Conservation (phyloP, 2,113 vertebrate species). For the Hystrix cristata region DNA sequence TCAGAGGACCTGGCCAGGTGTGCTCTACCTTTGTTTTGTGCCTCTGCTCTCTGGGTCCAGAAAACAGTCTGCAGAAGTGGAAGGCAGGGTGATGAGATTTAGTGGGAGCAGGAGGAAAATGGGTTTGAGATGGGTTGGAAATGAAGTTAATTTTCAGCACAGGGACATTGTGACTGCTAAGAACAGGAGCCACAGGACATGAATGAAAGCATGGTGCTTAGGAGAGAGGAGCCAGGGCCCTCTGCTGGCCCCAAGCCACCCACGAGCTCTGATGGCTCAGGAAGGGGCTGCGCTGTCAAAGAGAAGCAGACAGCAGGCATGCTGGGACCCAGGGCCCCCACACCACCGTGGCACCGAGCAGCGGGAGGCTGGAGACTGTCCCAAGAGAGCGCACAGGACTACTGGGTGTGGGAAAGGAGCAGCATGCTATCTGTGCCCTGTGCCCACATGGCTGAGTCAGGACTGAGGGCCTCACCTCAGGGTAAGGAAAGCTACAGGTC, state of each 20-base stretch:
- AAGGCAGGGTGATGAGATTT: neutral
- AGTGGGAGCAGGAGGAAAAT: neutral
- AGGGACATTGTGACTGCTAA: neutral
- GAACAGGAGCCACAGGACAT: fast-evolving
- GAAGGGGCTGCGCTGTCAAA: neutral
- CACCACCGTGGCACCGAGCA: no score
- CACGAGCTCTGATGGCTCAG: fast-evolving
- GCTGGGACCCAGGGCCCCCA: neutral
- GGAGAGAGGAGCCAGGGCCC: neutral
- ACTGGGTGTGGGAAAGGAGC: neutral
- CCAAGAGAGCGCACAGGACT: neutral
- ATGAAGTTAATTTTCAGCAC: neutral
- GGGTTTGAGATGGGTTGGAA: neutral
- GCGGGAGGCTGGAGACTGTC: no score
- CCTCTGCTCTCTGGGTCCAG: neutral
- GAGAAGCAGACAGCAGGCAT: fast-evolving
- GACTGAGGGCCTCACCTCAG: neutral
- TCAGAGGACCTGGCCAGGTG: neutral
- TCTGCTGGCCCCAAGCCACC: neutral
- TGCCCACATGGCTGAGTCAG: neutral
- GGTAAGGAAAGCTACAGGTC: neutral
- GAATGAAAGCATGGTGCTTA: neutral
- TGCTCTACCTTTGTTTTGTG: conserved; percentile 48
- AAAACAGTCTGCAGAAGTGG: neutral
- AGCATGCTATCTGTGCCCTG: fast-evolving